Conservation (phyloP, 2,797 vertebrate genomes). For the Aeoliscus strigatus region DNA sequence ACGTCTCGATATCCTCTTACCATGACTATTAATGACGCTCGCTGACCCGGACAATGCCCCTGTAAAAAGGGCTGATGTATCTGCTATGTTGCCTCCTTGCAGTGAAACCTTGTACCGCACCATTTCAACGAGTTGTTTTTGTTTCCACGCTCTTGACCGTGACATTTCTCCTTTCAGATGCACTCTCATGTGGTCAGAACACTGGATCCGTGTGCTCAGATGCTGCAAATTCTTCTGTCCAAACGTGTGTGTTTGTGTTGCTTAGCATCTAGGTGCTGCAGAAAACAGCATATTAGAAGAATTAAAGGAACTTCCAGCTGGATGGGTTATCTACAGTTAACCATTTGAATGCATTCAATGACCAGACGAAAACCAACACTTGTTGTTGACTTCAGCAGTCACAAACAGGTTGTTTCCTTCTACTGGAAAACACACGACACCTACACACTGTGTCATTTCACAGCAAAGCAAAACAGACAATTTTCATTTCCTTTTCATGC, state of each 20-base stretch:
- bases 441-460: no score
- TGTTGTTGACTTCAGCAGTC: no score
- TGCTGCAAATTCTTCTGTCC: conserved; percentile 7
- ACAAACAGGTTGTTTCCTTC: no score
- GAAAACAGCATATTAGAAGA: no score
- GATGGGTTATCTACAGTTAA: no score
- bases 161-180: conserved; percentile 20
- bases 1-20: conserved; percentile 57
- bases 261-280: no score
- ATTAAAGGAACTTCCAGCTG: no score
- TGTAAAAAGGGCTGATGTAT: conserved; percentile 53
- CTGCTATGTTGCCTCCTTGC: conserved; percentile 38
- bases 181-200: conserved; percentile 19
- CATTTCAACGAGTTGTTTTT: conserved; percentile 44
- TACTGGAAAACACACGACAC: no score
- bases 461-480: no score
- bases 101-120: conserved; percentile 42
- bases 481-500: no score
- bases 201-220: conserved; percentile 26
- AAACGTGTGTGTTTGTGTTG: background rate
- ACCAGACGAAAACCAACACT: no score
- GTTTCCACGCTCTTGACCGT: conserved; percentile 46
- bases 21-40: conserved; percentile 51
- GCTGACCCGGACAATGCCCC: conserved; percentile 29
- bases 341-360: no score